Evolutionary conservation across 2,113 vertebrate genomes (phyloP).

Genomic region (Tragelaphus scriptus): DNA sequence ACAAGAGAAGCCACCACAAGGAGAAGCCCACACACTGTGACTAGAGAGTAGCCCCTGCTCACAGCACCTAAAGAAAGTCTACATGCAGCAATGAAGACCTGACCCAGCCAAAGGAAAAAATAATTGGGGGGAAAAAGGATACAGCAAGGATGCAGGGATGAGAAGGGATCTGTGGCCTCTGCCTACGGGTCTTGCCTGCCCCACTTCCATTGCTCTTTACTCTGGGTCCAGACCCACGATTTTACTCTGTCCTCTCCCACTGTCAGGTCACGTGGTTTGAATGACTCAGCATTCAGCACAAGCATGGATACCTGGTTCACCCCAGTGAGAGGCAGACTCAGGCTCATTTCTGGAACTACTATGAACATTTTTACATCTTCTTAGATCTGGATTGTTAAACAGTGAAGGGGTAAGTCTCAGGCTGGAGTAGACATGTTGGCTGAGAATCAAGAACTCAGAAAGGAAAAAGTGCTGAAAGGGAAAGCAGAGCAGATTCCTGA

Average conservation of each 20-base stretch:
- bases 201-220: background rate
- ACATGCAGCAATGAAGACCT: background rate
- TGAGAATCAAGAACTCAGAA: background rate
- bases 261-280: background rate
- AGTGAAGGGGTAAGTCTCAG: background rate
- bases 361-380: background rate
- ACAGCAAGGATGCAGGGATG: background rate
- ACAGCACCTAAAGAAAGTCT: background rate
- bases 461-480: background rate
- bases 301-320: too few species aligned
- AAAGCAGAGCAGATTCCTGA: background rate
- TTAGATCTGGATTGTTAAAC: background rate
- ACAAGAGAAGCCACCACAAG: background rate
- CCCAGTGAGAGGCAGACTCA: background rate
- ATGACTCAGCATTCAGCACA: background rate
- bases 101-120: background rate
- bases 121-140: accelerated
- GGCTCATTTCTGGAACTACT: background rate
- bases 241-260: background rate
- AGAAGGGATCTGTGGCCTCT: accelerated
- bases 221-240: background rate
- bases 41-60: background rate
- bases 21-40: accelerated
- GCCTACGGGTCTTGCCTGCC: background rate
- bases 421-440: background rate